phyloP scores from a whole-genome alignment of 2,888 invertebrate species.

The Tridacna gigas region DNA sequence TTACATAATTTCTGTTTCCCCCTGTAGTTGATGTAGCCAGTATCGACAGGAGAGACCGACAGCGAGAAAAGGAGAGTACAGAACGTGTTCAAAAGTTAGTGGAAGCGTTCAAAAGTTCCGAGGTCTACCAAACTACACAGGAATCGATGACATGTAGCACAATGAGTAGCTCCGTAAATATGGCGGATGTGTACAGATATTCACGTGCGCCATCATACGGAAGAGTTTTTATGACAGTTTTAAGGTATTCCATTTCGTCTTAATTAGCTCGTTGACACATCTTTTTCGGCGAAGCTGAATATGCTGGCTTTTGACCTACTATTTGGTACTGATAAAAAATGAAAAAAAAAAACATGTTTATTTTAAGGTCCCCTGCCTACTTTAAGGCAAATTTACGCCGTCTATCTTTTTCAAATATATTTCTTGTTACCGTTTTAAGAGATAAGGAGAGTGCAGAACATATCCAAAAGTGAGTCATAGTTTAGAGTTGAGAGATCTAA shows the following conservation, averaged over 20 bases:
- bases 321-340: too few species aligned
- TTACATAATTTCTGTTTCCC: background rate
- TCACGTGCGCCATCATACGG: slow-evolving; percentile 20
- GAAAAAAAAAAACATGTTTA: too few species aligned
- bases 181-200: background rate
- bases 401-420: too few species aligned
- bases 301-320: too few species aligned
- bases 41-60: slow-evolving; percentile 69
- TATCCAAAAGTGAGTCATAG: too few species aligned
- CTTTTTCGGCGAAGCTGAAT: too few species aligned
- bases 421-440: too few species aligned
- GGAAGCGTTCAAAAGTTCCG: slow-evolving; percentile 41
- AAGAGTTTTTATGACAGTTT: slow-evolving; percentile 39
- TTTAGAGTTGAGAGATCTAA: too few species aligned
- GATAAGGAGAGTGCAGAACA: too few species aligned
- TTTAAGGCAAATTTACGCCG: too few species aligned
- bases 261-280: too few species aligned
- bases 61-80: slow-evolving; percentile 56
- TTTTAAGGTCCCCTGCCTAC: too few species aligned
- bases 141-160: slow-evolving; percentile 36
- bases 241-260: slow-evolving; percentile 14
- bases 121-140: slow-evolving; percentile 31
- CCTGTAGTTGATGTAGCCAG: slow-evolving; percentile 75
- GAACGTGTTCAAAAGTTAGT: slow-evolving; percentile 62
- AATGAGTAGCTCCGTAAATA: background rate